These are phyloP conservation scores for Drosophila pegasa DNA, from an alignment of 2,888 invertebrate genomes.

Conservation along the genomic window DNA sequence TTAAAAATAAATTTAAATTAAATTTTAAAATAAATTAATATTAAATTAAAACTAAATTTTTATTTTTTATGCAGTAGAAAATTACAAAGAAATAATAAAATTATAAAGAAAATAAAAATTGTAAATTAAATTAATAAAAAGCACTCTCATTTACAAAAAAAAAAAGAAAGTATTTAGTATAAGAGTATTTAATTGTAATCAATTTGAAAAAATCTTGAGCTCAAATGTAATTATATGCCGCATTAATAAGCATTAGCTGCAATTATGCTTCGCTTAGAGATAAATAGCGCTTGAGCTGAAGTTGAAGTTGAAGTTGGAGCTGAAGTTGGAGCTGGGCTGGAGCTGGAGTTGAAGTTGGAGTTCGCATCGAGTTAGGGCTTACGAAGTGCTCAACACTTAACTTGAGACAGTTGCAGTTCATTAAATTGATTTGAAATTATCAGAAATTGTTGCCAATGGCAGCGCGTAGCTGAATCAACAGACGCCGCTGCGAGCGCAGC, in stretches of 20 bases:
- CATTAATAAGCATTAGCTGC: neutral
- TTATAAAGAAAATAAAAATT: too few relatives aligned
- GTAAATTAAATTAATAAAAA: too few relatives aligned
- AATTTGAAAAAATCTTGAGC: neutral
- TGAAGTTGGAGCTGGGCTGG: neutral
- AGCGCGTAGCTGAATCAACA: slow-evolving; percentile 15
- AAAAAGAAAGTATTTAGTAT: neutral
- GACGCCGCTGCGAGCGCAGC: slow-evolving; percentile 2
- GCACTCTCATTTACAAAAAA: too few relatives aligned
- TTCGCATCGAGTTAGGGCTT: neutral
- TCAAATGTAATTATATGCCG: neutral
- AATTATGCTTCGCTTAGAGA: neutral
- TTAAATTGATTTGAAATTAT: slow-evolving; percentile 21
- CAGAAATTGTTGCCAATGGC: slow-evolving; percentile 13
- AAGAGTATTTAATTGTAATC: too few relatives aligned
- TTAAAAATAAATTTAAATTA: too few relatives aligned
- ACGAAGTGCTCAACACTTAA: neutral
- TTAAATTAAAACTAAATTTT: too few relatives aligned
- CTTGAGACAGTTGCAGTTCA: slow-evolving; percentile 10
- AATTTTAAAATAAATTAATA: too few relatives aligned
- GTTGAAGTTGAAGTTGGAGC: neutral
- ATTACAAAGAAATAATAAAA: too few relatives aligned
- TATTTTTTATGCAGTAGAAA: too few relatives aligned
- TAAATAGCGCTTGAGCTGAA: neutral
- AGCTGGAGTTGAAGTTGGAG: neutral